phyloP scores from a whole-genome alignment of 2,797 vertebrate genomes.

The Enteromius afrohamiltoni region DNA sequence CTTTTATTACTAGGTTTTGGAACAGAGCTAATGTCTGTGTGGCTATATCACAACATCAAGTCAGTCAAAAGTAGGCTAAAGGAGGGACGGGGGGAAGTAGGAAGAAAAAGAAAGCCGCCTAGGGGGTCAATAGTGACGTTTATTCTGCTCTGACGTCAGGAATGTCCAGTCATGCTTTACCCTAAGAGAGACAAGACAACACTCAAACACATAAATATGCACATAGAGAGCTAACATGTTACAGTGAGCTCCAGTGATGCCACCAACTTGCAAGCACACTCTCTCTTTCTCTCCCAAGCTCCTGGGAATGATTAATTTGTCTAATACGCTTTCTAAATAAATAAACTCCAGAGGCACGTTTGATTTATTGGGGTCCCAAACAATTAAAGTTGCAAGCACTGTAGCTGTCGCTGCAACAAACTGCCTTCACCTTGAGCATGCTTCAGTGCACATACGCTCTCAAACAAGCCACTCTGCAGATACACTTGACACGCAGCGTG shows the following conservation, averaged over 20 bases:
- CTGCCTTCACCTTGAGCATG: constrained; percentile 48
- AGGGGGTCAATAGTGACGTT: constrained; percentile 64
- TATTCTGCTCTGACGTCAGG: constrained; percentile 72
- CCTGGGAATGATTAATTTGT: constrained; percentile 70
- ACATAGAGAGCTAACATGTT: constrained; percentile 10
- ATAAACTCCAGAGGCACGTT: constrained; percentile 73
- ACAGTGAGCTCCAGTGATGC: constrained; percentile 18
- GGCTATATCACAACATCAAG: not conserved
- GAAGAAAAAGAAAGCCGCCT: constrained; percentile 36
- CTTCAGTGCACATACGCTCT: constrained; percentile 31
- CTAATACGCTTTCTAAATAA: constrained; percentile 71
- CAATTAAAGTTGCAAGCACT: constrained; percentile 70
- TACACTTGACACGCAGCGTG: constrained; percentile 35
- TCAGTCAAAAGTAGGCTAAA: constrained; percentile 26
- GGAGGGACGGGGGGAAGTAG: not conserved
- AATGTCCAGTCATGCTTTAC: constrained; percentile 71
- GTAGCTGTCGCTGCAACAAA: constrained; percentile 47
- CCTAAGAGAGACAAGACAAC: constrained; percentile 58
- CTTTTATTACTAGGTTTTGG: not conserved
- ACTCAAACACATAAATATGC: constrained; percentile 14
- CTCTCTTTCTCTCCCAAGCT: constrained; percentile 28
- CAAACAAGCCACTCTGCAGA: constrained; percentile 50
- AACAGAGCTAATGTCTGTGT: constrained; percentile 5
- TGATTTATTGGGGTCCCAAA: constrained; percentile 80
- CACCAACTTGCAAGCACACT: constrained; percentile 18